A percentile compares a stretch with the other conserved stretches of the same genome.
phyloP scores from a whole-genome alignment of 2,888 invertebrate species.

The Yponomeuta evonymella region DNA sequence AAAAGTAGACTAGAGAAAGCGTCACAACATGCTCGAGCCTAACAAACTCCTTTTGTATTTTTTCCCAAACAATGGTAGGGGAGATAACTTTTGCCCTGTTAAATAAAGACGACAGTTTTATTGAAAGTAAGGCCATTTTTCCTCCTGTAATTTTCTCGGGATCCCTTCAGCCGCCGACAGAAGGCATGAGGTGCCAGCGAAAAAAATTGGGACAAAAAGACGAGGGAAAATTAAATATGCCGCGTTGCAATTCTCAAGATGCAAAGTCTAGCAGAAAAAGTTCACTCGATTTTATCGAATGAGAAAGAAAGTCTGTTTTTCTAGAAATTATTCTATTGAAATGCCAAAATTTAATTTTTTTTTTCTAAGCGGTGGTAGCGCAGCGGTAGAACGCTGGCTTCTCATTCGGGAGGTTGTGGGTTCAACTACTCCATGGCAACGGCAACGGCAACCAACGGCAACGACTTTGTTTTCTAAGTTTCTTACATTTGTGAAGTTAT shows the following conservation, averaged over 20 bases:
- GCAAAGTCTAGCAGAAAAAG: neutral
- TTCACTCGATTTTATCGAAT: neutral
- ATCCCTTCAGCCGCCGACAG: slow-evolving; percentile 40
- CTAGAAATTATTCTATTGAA: too few species aligned
- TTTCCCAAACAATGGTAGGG: slow-evolving; percentile 3
- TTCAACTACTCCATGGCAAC: too few species aligned
- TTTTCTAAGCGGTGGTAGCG: too few species aligned
- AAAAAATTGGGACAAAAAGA: slow-evolving; percentile 1
- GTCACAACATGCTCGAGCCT: neutral
- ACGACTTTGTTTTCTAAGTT: too few species aligned
- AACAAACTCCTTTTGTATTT: slow-evolving; percentile 4
- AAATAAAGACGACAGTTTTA: slow-evolving; percentile 75
- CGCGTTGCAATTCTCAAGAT: neutral
- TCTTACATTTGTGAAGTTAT: too few species aligned
- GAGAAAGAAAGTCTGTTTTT: too few species aligned
- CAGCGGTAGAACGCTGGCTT: too few species aligned
- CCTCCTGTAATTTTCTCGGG: slow-evolving; percentile 68
- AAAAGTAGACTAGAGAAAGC: neutral
- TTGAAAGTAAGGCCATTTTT: slow-evolving; percentile 72
- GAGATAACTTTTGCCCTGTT: slow-evolving; percentile 62
- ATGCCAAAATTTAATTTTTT: too few species aligned
- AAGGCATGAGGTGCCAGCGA: slow-evolving; percentile 30
- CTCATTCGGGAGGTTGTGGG: too few species aligned
- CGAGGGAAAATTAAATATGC: neutral
- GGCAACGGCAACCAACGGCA: too few species aligned